Percentiles rank a stretch among this genome's conserved stretches.
These are phyloP conservation scores for Pipistrellus nathusii DNA, from an alignment of 2,797 vertebrate species.

Conservation along the genomic window DNA sequence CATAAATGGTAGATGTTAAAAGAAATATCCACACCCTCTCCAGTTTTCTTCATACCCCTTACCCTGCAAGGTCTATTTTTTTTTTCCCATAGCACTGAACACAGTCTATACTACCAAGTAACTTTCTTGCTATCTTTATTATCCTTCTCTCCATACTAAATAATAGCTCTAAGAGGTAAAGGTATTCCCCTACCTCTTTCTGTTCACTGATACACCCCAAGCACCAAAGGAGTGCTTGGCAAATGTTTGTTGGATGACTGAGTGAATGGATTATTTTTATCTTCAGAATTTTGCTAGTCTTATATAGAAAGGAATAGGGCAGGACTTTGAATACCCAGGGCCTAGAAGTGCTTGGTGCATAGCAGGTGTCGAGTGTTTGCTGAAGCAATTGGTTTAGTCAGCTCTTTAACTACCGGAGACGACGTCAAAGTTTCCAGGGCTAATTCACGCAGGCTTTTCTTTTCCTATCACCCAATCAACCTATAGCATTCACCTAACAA, in stretches of 20 bases:
- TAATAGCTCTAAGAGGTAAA: background rate
- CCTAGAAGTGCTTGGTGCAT: background rate
- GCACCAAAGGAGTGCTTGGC: background rate
- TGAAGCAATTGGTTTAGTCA: constrained; percentile 25
- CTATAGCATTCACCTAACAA: background rate
- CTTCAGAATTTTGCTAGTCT: constrained; percentile 23
- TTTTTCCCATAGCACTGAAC: background rate
- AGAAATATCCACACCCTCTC: background rate
- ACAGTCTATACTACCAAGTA: background rate
- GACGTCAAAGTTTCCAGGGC: background rate
- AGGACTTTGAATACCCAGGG: background rate
- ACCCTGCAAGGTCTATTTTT: background rate
- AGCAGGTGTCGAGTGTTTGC: constrained; percentile 16
- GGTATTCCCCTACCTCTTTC: background rate
- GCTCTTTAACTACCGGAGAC: background rate
- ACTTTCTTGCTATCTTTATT: constrained; percentile 25
- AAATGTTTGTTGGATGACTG: constrained; percentile 4
- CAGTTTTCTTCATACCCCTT: constrained; percentile 17
- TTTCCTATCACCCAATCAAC: background rate
- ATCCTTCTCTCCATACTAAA: background rate
- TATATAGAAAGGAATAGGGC: background rate
- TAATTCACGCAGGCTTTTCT: background rate
- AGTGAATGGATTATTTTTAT: background rate
- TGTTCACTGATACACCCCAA: background rate
- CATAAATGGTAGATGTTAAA: background rate